These are phyloP conservation scores for Gadopsis marmoratus DNA, from an alignment of 2,797 vertebrate species.

Conservation along the genomic window DNA sequence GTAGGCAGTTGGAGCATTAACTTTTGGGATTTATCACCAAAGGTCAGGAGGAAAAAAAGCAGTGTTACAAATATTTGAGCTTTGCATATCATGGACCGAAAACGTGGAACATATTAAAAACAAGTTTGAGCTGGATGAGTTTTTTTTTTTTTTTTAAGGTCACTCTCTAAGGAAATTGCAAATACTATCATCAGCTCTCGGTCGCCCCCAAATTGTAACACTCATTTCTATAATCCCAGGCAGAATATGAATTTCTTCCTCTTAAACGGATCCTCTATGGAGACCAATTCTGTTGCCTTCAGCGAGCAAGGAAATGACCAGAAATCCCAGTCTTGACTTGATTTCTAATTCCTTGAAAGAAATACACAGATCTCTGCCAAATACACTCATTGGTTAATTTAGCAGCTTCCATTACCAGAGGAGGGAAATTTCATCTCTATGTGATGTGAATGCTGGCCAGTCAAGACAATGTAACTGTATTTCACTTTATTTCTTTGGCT, in stretches of 20 bases:
- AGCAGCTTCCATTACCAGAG: not conserved
- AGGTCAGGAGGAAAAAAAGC: not conserved
- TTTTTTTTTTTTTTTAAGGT: not conserved
- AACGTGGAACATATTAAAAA: not conserved
- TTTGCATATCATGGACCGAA: not conserved
- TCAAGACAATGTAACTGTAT: not conserved
- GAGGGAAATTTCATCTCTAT: not conserved
- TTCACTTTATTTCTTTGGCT: not conserved
- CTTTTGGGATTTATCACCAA: not conserved
- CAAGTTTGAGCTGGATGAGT: constrained; percentile 11
- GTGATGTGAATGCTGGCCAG: not conserved
- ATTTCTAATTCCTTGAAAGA: constrained; percentile 38
- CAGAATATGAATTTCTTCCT: constrained; percentile 37
- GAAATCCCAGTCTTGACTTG: constrained; percentile 24
- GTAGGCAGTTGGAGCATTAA: too few relatives aligned
- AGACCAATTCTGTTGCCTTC: constrained; percentile 40
- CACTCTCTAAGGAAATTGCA: constrained; percentile 41
- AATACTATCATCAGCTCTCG: constrained; percentile 9
- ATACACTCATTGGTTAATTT: constrained; percentile 15
- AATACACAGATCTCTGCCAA: constrained; percentile 25
- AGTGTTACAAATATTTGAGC: not conserved
- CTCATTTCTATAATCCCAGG: constrained; percentile 39
- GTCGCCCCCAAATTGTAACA: constrained; percentile 14
- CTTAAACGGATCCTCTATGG: constrained; percentile 23
- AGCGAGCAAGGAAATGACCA: constrained; percentile 41